Conservation (phyloP, 2,888 invertebrate genomes). For the Adelphocoris suturalis region DNA sequence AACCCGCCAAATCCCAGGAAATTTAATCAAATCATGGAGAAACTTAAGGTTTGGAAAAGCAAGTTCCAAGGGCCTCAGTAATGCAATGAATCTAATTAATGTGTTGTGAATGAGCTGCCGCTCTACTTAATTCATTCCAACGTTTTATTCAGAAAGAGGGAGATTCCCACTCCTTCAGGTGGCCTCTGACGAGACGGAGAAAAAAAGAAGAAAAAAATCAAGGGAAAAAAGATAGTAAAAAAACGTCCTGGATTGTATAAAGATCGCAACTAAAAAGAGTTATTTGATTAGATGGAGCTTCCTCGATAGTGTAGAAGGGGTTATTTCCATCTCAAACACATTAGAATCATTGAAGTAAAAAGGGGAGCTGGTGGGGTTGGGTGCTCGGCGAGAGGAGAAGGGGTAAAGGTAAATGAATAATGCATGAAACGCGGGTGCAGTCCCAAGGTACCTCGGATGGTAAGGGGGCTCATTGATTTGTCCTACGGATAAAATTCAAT, state of each 20-base stretch:
- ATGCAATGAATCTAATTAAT: background rate
- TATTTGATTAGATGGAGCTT: slow-evolving; percentile 69
- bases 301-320: slow-evolving; percentile 64
- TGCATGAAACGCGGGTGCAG: slow-evolving; percentile 60
- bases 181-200: background rate
- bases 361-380: background rate
- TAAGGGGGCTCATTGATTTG: slow-evolving; percentile 63
- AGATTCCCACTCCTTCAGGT: background rate
- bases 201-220: background rate
- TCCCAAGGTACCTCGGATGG: background rate
- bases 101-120: background rate
- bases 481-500: slow-evolving; percentile 71
- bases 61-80: background rate
- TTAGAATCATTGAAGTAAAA: slow-evolving; percentile 66
- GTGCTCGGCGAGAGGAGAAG: slow-evolving; percentile 36
- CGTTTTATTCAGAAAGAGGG: background rate
- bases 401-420: slow-evolving; percentile 66
- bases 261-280: slow-evolving; percentile 69
- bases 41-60: background rate
- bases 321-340: slow-evolving; percentile 72
- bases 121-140: slow-evolving; percentile 19
- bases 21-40: background rate
- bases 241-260: slow-evolving; percentile 42
- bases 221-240: background rate
- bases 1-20: too few species aligned